phyloP scores from a whole-genome alignment of 2,113 vertebrate species.

The Thomomys bottae region DNA sequence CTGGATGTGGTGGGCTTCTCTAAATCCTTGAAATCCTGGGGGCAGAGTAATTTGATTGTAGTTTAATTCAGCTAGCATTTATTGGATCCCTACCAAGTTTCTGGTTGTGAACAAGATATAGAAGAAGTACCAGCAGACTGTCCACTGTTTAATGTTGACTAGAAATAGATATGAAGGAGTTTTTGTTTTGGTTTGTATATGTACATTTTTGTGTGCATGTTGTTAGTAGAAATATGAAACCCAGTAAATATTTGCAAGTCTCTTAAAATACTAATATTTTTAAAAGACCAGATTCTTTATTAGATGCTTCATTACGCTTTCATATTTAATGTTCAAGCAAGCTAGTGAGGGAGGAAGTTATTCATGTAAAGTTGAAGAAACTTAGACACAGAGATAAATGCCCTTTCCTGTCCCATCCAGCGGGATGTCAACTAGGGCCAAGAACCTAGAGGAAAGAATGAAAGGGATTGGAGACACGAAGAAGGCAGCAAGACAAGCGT shows the following conservation, averaged over 20 bases:
- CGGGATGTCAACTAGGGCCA: no score
- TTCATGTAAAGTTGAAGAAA: slow-evolving; percentile 22
- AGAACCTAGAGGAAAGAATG: no score
- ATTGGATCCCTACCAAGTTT: slow-evolving; percentile 17
- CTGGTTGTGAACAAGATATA: neutral
- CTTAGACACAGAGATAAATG: slow-evolving; percentile 19
- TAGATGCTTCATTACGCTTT: slow-evolving; percentile 36
- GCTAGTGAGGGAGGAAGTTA: neutral
- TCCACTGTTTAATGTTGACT: slow-evolving; percentile 1
- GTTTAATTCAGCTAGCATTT: slow-evolving; percentile 49
- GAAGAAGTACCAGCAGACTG: slow-evolving; percentile 8
- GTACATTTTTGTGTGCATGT: neutral
- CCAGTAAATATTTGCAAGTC: neutral
- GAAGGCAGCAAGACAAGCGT: no score
- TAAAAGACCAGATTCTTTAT: neutral
- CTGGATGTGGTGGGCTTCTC: neutral
- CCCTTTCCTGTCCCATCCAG: no score
- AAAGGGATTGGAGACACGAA: no score
- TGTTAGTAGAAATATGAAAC: neutral
- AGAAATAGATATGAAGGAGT: neutral
- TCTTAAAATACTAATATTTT: slow-evolving; percentile 28
- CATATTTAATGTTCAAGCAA: slow-evolving; percentile 61
- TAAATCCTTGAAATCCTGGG: neutral
- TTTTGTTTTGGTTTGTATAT: neutral
- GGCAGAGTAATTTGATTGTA: slow-evolving; percentile 45